Base-by-base conservation (phyloP, 2,797 vertebrate species). In the Microchirus variegatus region DNA sequence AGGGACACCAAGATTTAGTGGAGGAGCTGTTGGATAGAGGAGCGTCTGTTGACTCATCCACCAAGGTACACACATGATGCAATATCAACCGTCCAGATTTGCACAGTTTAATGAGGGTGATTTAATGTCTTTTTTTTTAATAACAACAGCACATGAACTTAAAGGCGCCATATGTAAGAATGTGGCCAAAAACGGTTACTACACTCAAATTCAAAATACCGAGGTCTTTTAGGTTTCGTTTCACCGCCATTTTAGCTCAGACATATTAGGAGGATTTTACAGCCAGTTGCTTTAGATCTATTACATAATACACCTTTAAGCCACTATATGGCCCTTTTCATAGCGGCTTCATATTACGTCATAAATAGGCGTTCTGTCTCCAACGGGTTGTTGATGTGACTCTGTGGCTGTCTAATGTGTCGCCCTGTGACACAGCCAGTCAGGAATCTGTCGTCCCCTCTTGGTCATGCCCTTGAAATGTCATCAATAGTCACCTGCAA, bases 21-120 rank as follows among this genome's bases (percentile, higher is more conserved):
- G 96, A 98, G 65, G 97, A 99, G 61, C 81, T 99, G 18, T 18
- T 99, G 91, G 96, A 97, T 64, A 95, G 96, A 90, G 97, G 96
- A 44, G 96, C 97, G 0, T 73, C 92, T 1, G 97, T 98, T 81
- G 95, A 99, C 86, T 97, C 96, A 22, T 90, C 96, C 63, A 99
- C 97, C 0, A 99, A 99, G 96, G 97, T 98, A 91, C 68, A 18
- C 11, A 3, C 38, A 17, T 9, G 6, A 17, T 9, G 6, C 22
- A 17, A 53, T 14, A 1, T 2, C 15, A 9, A 43, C 15, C 3
- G 7, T 19, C 3, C 13, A 0, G 6, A 5, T 14, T 14, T 42
- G n/a, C n/a, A n/a, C n/a, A n/a, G n/a, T n/a, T n/a, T n/a, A n/a
- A n/a, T n/a, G n/a, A n/a, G n/a, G n/a, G n/a, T n/a, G n/a, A n/a